These are phyloP conservation scores for Ceyx margarethae DNA, from an alignment of 2,113 vertebrate genomes.

Conservation along the genomic window DNA sequence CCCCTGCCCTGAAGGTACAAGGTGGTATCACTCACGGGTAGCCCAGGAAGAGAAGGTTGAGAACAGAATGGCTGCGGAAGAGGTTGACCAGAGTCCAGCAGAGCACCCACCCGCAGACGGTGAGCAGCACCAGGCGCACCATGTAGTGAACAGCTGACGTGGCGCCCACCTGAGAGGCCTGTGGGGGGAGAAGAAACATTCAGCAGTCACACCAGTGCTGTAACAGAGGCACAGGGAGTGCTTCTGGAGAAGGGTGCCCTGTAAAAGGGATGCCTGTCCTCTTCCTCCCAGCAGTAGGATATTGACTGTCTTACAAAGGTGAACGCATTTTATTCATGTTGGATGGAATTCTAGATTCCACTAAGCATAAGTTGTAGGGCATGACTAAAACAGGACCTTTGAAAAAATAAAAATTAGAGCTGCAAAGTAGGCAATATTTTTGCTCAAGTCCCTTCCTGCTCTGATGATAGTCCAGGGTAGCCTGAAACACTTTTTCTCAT, in stretches of 20 bases:
- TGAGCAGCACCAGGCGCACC: conserved; percentile 89
- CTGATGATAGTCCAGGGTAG: background rate
- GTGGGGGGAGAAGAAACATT: background rate
- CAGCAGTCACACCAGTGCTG: background rate
- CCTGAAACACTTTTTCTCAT: background rate
- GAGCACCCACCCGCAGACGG: conserved; percentile 93
- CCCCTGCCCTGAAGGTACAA: background rate
- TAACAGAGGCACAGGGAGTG: background rate
- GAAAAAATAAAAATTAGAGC: background rate
- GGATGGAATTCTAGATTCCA: background rate
- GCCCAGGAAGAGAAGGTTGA: conserved; percentile 97
- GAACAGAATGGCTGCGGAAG: conserved; percentile 92
- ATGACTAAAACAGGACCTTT: background rate
- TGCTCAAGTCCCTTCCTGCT: background rate
- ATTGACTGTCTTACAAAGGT: background rate
- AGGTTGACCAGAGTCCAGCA: conserved; percentile 97
- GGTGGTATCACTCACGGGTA: conserved; percentile 89
- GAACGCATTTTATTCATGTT: background rate
- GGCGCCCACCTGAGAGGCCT: conserved; percentile 90
- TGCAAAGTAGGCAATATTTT: background rate
- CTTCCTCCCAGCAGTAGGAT: background rate
- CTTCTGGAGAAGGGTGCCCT: background rate
- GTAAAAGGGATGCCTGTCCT: background rate
- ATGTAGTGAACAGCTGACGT: conserved; percentile 85
- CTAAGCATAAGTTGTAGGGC: background rate